Conservation (phyloP, 1,140 invertebrate genomes). For the Aphelenchoides besseyi region DNA sequence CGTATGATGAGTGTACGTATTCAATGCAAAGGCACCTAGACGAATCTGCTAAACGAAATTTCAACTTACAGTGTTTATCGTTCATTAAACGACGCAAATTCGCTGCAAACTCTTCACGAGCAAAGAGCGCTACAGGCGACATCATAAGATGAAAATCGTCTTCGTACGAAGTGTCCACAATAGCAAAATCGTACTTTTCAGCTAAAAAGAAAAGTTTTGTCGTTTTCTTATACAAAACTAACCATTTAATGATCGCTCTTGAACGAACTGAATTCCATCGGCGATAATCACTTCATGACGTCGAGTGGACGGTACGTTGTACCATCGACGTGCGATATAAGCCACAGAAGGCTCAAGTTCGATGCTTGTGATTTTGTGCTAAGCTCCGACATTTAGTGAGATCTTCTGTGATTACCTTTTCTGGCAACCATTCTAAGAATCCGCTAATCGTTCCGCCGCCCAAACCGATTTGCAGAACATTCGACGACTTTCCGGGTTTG, state of each 20-base stretch:
- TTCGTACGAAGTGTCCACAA: conserved; percentile 12
- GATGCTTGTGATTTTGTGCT: conserved; percentile 2
- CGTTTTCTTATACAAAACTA: background rate
- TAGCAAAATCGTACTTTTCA: conserved; percentile 1
- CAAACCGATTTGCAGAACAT: conserved; percentile 1
- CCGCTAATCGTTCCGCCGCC: background rate
- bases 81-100: background rate
- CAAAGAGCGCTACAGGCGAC: conserved; percentile 1
- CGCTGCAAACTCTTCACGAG: conserved; percentile 7
- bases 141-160: background rate
- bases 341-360: background rate
- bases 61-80: background rate
- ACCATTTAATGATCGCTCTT: background rate
- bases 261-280: background rate
- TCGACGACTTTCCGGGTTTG: background rate
- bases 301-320: background rate
- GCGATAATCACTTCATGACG: background rate
- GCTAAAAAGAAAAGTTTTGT: background rate
- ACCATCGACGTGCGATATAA: conserved; percentile 3
- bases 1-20: conserved; percentile 7
- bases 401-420: background rate
- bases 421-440: conserved; percentile 12
- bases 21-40: background rate
- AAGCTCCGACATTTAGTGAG: background rate
- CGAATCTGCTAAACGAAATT: no score